A percentile compares a stretch with the other conserved stretches of the same genome.
These are phyloP conservation scores for Drosophila hawaiiensis DNA, from an alignment of 2,888 invertebrate species.

Conservation along the genomic window DNA sequence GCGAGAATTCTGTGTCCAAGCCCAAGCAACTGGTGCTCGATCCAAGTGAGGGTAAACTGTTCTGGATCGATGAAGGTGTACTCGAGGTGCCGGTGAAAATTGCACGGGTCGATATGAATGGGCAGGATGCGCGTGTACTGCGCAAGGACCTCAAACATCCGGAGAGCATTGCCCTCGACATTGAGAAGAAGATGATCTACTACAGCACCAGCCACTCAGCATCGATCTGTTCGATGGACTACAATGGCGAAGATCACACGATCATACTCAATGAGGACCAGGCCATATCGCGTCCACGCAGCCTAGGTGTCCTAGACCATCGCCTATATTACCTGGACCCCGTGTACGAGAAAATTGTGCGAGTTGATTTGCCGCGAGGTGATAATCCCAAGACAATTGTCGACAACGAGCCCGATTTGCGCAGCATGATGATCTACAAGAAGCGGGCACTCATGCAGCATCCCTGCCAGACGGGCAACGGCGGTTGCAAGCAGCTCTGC, in stretches of 20 bases:
- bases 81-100: conserved; percentile 95
- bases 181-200: conserved; percentile 93
- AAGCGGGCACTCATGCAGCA: conserved; percentile 93
- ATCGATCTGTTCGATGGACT: conserved; percentile 89
- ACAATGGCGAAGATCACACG: conserved; percentile 89
- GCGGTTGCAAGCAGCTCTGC: conserved; percentile 97
- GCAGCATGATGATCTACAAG: conserved; percentile 94
- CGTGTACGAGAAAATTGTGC: conserved; percentile 94
- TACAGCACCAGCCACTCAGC: conserved; percentile 93
- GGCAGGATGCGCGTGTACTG: conserved; percentile 91
- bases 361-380: conserved; percentile 92
- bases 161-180: conserved; percentile 94
- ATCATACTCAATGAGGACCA: conserved; percentile 89
- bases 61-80: conserved; percentile 98
- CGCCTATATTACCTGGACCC: conserved; percentile 95
- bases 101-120: conserved; percentile 97
- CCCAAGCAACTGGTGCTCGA: conserved; percentile 96
- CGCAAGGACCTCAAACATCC: conserved; percentile 89
- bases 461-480: conserved; percentile 94
- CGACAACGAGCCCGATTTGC: conserved; percentile 95
- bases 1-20: conserved; percentile 92
- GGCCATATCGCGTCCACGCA: conserved; percentile 91
- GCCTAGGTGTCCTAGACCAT: conserved; percentile 92
- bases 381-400: conserved; percentile 91
- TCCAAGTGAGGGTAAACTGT: conserved; percentile 96